These are phyloP conservation scores for Drosophila nikananu DNA, from an alignment of 1,140 invertebrate genomes.

Conservation along the genomic window DNA sequence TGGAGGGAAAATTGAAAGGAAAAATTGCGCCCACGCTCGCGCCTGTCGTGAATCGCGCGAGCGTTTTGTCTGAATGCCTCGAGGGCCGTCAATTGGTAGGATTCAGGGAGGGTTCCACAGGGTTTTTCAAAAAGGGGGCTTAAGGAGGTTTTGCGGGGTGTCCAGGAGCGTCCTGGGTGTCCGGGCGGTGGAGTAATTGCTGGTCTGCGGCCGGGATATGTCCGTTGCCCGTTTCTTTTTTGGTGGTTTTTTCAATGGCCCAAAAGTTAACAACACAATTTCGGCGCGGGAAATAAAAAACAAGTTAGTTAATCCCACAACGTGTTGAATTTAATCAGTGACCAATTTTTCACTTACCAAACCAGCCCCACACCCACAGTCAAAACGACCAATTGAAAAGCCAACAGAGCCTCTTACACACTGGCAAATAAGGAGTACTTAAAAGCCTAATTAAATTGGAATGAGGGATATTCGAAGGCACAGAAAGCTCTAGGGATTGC, in stretches of 20 bases:
- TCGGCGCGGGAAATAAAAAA: constrained; percentile 77
- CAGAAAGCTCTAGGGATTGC: no score
- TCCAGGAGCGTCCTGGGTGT: background rate
- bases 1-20: constrained; percentile 66
- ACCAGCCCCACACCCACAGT: background rate
- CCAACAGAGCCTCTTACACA: background rate
- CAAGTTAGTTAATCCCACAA: constrained; percentile 83
- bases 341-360: constrained; percentile 78
- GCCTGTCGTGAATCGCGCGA: constrained; percentile 53
- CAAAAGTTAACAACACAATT: constrained; percentile 80
- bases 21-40: constrained; percentile 30
- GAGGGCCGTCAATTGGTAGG: constrained; percentile 38
- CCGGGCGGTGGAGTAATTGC: constrained; percentile 55
- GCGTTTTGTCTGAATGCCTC: constrained; percentile 70
- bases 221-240: background rate
- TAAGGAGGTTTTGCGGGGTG: background rate
- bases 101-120: background rate
- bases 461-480: no score
- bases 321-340: constrained; percentile 84
- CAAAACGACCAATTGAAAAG: constrained; percentile 22
- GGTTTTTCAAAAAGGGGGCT: background rate
- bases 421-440: background rate
- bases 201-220: constrained; percentile 52
- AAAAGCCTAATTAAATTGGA: background rate
- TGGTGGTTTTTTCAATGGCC: background rate